phyloP scores from a whole-genome alignment of 1,140 invertebrate genomes.

The Drosophila asahinai region DNA sequence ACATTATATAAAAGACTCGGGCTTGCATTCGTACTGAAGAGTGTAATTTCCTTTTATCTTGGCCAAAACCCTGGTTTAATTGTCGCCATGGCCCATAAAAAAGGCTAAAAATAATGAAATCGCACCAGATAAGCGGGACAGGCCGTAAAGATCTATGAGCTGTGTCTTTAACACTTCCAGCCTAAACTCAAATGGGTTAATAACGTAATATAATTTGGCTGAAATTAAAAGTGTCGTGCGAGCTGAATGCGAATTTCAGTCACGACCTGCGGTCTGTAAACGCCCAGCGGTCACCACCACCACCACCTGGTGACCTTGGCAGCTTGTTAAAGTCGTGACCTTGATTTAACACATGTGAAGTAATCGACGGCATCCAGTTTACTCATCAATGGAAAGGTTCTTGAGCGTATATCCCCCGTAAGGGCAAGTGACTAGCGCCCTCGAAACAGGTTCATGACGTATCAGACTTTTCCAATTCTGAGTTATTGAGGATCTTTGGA shows the following conservation, averaged over 20 bases:
- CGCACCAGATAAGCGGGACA: slow-evolving; percentile 16
- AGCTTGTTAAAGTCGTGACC: slow-evolving; percentile 17
- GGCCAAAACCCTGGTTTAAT: slow-evolving; percentile 33
- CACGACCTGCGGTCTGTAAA: slow-evolving; percentile 17
- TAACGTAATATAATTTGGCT: neutral
- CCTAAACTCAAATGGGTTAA: slow-evolving; percentile 3
- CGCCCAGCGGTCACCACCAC: slow-evolving; percentile 7
- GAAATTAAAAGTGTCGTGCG: slow-evolving; percentile 13
- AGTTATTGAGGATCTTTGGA: neutral
- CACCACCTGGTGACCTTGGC: slow-evolving; percentile 20
- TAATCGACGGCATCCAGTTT: slow-evolving; percentile 29
- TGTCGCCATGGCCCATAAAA: slow-evolving; percentile 40
- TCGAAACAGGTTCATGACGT: slow-evolving; percentile 17
- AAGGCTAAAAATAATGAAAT: slow-evolving; percentile 35
- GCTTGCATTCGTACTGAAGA: slow-evolving; percentile 14
- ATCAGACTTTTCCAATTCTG: neutral
- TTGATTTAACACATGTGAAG: slow-evolving; percentile 12
- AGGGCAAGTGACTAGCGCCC: neutral
- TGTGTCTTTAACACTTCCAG: slow-evolving; percentile 1
- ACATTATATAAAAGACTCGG: slow-evolving; percentile 28
- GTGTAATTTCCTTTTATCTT: slow-evolving; percentile 42
- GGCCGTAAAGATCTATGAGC: slow-evolving; percentile 8
- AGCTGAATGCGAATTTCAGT: slow-evolving; percentile 16
- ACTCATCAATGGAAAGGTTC: slow-evolving; percentile 35
- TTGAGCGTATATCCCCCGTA: neutral